Evolutionary conservation across 2,888 invertebrate species (phyloP).

Genomic region (Ceriagrion tenellum): DNA sequence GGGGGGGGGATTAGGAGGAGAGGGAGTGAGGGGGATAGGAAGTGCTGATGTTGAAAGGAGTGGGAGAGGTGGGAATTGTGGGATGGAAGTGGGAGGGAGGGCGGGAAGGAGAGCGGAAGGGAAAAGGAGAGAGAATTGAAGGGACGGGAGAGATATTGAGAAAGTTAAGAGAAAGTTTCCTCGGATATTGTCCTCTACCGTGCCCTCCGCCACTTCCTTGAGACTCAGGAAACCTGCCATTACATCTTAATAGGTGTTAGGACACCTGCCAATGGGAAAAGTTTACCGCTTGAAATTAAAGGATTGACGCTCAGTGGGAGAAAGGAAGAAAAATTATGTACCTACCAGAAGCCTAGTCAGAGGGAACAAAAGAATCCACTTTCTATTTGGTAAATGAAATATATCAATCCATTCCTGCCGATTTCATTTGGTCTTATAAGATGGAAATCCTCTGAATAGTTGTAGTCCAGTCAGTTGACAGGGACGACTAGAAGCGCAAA

Average conservation of each 20-base stretch:
- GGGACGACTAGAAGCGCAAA: no score
- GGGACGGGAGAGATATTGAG: neutral
- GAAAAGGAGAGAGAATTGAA: neutral
- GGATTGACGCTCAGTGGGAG: neutral
- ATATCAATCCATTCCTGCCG: no score
- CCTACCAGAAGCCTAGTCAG: no score
- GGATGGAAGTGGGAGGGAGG: neutral
- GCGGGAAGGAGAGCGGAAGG: neutral
- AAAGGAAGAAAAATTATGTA: neutral
- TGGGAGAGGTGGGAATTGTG: neutral
- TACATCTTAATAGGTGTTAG: neutral
- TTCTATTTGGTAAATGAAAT: no score
- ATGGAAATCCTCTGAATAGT: no score
- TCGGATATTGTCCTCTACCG: neutral
- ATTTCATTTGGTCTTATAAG: no score
- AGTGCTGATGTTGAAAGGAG: neutral
- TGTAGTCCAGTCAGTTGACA: no score
- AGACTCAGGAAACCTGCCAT: neutral
- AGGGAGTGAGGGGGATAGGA: neutral
- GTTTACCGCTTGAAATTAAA: neutral
- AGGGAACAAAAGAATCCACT: no score
- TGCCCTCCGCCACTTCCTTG: neutral
- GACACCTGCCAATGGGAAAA: neutral
- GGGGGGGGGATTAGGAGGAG: no score
- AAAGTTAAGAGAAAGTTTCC: neutral